Conservation (phyloP, 2,888 invertebrate genomes). For the Leucoptera coffeella region DNA sequence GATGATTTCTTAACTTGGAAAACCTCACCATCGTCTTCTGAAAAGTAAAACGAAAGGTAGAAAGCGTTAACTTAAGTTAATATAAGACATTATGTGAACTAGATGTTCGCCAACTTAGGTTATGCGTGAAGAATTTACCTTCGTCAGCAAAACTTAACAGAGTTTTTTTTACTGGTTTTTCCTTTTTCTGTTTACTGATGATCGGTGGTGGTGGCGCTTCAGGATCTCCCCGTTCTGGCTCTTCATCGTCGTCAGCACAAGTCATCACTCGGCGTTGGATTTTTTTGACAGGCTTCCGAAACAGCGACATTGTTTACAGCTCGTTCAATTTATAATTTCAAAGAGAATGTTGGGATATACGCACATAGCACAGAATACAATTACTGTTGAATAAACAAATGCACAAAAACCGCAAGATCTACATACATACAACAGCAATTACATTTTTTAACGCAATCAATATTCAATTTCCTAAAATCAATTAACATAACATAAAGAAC, state of each 20-base stretch:
- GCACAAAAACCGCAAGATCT: no score
- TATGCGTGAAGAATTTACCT: constrained; percentile 18
- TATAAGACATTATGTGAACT: not conserved
- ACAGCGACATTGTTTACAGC: constrained; percentile 72
- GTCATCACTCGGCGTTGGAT: constrained; percentile 73
- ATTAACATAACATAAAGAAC: no score
- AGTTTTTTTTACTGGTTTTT: constrained; percentile 49
- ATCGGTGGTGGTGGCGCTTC: constrained; percentile 45
- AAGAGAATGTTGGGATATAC: no score
- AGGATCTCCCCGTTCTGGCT: constrained; percentile 54
- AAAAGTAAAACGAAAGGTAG: constrained; percentile 12
- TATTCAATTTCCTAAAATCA: no score
- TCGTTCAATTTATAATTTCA: no score
- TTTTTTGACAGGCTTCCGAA: constrained; percentile 81
- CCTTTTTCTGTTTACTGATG: constrained; percentile 38
- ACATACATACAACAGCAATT: no score
- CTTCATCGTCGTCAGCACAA: constrained; percentile 55
- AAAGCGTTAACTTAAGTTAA: not conserved
- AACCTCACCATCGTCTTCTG: constrained; percentile 68
- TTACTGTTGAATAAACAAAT: no score
- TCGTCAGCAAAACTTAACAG: constrained; percentile 80
- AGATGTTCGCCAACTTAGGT: not conserved
- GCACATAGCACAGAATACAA: no score
- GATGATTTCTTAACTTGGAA: constrained; percentile 95
- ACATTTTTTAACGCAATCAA: no score